These are phyloP conservation scores for Onthophagus sagittarius DNA, from an alignment of 2,888 invertebrate species.

Conservation along the genomic window DNA sequence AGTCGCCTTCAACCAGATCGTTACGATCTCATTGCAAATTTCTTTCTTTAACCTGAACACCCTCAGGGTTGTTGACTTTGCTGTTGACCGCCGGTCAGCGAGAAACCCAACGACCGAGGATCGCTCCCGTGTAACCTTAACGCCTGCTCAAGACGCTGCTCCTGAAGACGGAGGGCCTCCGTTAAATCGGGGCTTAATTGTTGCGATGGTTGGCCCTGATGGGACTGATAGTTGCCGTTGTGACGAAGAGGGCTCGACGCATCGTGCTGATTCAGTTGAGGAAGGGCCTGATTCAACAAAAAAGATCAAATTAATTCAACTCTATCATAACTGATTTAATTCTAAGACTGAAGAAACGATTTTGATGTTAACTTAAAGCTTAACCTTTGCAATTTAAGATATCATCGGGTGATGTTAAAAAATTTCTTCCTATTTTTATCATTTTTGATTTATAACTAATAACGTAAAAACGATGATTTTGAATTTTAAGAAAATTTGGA, in stretches of 20 bases:
- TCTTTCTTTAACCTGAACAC: too few relatives aligned
- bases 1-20: too few relatives aligned
- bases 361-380: too few relatives aligned
- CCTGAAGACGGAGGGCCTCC: constrained; percentile 65
- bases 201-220: constrained; percentile 44
- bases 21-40: too few relatives aligned
- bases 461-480: too few relatives aligned
- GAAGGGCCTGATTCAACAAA: constrained; percentile 39
- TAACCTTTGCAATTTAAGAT: too few relatives aligned
- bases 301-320: too few relatives aligned
- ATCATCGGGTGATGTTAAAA: too few relatives aligned
- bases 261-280: constrained; percentile 48
- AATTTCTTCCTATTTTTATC: too few relatives aligned
- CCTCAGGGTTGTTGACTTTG: constrained; percentile 70
- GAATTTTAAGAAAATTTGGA: too few relatives aligned
- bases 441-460: too few relatives aligned
- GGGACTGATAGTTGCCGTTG: constrained; percentile 46
- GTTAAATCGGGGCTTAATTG: constrained; percentile 65
- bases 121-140: constrained; percentile 73
- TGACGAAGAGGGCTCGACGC: constrained; percentile 46
- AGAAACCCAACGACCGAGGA: constrained; percentile 75
- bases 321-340: too few relatives aligned
- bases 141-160: constrained; percentile 79
- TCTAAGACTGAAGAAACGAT: neutral
- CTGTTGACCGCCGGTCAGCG: constrained; percentile 53